phyloP scores from a whole-genome alignment of 35 echinoderm and acorn worm genomes.

The Patiria miniata region DNA sequence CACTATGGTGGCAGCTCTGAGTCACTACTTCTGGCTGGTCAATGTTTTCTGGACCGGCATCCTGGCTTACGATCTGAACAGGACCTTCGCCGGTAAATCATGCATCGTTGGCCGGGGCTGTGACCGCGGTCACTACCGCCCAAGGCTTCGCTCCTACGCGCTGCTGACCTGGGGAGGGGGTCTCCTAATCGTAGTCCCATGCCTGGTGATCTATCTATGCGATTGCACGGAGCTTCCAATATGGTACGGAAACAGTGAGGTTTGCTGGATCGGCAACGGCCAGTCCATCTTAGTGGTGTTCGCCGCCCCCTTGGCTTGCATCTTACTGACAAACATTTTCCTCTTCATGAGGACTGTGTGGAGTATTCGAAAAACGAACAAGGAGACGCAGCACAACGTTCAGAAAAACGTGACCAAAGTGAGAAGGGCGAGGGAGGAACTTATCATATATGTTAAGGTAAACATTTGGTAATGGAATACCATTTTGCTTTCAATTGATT shows the following conservation, averaged over 20 bases:
- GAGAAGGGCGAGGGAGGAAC: not conserved
- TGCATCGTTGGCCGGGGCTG: not conserved
- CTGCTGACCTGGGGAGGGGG: not conserved
- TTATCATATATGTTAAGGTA: constrained; percentile 27
- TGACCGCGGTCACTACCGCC: not conserved
- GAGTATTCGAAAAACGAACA: constrained; percentile 16
- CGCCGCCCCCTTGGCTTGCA: not conserved
- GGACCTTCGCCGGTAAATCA: constrained; percentile 1
- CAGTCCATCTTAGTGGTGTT: constrained; percentile 11
- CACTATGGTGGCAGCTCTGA: constrained; percentile 1
- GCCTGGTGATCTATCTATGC: constrained; percentile 14
- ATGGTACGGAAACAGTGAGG: not conserved
- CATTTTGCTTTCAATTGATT: no score
- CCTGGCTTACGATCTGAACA: constrained; percentile 25
- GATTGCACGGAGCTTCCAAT: constrained; percentile 14
- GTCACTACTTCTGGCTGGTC: constrained; percentile 31
- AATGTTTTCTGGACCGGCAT: constrained; percentile 30
- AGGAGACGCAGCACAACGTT: not conserved
- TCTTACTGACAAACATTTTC: constrained; percentile 1
- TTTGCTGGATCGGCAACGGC: constrained; percentile 33
- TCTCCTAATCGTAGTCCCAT: not conserved
- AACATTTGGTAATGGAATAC: not conserved
- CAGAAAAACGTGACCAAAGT: not conserved
- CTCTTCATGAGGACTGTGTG: constrained; percentile 14
- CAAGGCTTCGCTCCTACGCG: not conserved